Evolutionary conservation across 2,797 vertebrate genomes (phyloP).

Genomic region (Tenualosa thibaudeaui): DNA sequence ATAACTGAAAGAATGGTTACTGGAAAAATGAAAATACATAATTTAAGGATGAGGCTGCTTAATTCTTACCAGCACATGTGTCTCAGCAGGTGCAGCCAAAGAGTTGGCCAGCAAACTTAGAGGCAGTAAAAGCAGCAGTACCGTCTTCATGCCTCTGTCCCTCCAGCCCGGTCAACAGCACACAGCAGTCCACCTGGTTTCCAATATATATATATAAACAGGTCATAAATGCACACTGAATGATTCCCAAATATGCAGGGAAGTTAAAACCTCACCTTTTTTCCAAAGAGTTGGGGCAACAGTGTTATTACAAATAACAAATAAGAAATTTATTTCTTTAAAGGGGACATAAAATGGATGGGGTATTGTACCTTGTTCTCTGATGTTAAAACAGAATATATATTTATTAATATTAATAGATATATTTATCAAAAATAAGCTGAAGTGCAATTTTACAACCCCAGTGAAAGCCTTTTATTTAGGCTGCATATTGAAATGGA

Average conservation of each 20-base stretch:
- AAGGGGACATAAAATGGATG: not conserved
- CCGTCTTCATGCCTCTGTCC: constrained; percentile 27
- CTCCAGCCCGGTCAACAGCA: not conserved
- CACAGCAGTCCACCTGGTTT: not conserved
- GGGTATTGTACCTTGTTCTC: no score
- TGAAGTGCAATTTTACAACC: no score
- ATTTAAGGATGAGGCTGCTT: not conserved
- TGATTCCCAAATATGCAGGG: not conserved
- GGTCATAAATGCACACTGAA: not conserved
- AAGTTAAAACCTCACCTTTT: not conserved
- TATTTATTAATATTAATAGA: no score
- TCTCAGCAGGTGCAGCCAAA: constrained; percentile 21
- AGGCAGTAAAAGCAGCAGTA: constrained; percentile 45
- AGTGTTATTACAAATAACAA: not conserved
- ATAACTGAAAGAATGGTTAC: no score
- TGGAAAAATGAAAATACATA: no score
- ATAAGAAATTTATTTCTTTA: not conserved
- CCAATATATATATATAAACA: not conserved
- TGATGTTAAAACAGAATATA: no score
- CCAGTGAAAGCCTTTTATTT: no score
- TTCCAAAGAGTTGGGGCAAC: not conserved
- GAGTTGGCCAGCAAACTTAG: constrained; percentile 30
- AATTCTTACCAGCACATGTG: constrained; percentile 69
- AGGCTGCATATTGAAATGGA: no score
- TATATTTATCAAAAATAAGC: no score